Conservation (phyloP, 2,113 vertebrate species). For the Zapus hudsonius region DNA sequence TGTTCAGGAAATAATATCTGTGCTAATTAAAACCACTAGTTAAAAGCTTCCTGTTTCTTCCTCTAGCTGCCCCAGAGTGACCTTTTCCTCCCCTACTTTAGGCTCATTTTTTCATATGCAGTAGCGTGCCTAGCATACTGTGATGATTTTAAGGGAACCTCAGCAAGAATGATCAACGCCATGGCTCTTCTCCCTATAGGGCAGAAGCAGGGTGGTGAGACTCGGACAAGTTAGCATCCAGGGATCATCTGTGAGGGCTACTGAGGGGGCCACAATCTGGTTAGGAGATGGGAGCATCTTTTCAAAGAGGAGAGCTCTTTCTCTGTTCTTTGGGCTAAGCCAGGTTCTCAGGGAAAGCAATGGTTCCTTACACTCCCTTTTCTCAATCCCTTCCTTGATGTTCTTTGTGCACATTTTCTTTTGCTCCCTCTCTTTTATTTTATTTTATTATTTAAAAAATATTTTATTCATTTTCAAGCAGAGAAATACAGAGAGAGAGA, state of each 20-base stretch:
- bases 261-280: background rate
- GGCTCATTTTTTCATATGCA: conserved; percentile 81
- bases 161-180: conserved; percentile 14
- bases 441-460: too few relatives aligned
- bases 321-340: background rate
- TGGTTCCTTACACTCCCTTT: background rate
- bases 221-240: background rate
- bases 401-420: background rate
- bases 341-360: background rate
- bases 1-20: conserved; percentile 97
- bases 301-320: background rate
- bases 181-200: background rate
- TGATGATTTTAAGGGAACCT: conserved; percentile 21
- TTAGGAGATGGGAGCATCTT: background rate
- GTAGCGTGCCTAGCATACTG: conserved; percentile 71
- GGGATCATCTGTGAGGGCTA: background rate
- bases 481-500: too few relatives aligned
- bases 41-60: conserved; percentile 99
- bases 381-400: background rate
- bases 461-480: too few relatives aligned
- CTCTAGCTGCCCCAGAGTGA: conserved; percentile 89
- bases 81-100: conserved; percentile 81
- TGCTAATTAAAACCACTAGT: conserved; percentile 99
- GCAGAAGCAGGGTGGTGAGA: background rate
- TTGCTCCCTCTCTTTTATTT: background rate